phyloP scores from a whole-genome alignment of 2,113 vertebrate genomes.

The Scartelaos histophorus region DNA sequence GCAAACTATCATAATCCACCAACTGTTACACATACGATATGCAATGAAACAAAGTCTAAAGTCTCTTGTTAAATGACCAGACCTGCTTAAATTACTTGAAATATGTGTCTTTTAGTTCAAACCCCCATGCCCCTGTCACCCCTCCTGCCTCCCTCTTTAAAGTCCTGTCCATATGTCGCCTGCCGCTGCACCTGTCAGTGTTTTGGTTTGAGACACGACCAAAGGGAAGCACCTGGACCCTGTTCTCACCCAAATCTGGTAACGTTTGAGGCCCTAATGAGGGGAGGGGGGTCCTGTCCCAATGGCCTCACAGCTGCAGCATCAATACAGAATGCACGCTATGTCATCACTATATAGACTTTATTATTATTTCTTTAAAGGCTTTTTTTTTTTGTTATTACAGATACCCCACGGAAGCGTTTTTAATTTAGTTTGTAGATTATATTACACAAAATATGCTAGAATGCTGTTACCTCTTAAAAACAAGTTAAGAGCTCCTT shows the following conservation, averaged over 20 bases:
- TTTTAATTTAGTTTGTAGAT: no score
- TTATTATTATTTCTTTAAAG: no score
- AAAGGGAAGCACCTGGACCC: slow-evolving; percentile 11
- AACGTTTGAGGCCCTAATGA: background rate
- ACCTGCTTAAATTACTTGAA: background rate
- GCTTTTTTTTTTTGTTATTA: no score
- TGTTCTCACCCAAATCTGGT: background rate
- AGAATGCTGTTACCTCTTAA: no score
- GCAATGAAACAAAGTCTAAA: no score
- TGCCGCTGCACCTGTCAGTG: slow-evolving; percentile 25
- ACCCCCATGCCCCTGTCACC: background rate
- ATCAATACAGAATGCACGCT: background rate
- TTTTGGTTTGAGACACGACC: slow-evolving; percentile 19
- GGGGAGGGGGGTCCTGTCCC: background rate
- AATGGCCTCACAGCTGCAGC: background rate
- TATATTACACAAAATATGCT: no score
- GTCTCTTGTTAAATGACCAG: no score
- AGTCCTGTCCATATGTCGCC: background rate
- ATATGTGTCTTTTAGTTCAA: background rate
- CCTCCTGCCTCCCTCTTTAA: background rate
- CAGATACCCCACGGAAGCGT: no score
- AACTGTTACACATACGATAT: no score
- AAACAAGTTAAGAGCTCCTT: no score
- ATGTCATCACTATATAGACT: no score
- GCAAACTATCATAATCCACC: no score